Percentiles rank a stretch among this genome's conserved stretches.
phyloP scores from a whole-genome alignment of 2,113 vertebrate genomes.

The Mormoops blainvillei region DNA sequence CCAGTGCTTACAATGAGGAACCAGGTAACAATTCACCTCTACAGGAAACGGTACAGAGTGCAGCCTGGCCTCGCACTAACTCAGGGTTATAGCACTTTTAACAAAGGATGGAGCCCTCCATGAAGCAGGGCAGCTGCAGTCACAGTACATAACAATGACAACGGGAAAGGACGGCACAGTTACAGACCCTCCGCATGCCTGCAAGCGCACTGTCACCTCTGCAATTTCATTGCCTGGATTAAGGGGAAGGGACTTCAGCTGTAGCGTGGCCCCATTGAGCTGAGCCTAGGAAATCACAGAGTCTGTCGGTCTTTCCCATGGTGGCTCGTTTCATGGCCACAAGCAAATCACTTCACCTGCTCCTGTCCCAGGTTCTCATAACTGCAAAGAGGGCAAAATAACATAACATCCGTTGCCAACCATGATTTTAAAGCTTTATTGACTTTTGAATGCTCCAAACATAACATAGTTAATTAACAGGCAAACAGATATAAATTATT shows the following conservation, averaged over 20 bases:
- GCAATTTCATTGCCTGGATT: constrained; percentile 18
- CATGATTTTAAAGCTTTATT: background rate
- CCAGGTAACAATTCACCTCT: background rate
- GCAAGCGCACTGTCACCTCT: background rate
- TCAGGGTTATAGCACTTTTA: background rate
- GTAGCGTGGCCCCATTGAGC: background rate
- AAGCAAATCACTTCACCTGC: constrained; percentile 35
- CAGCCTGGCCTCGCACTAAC: background rate
- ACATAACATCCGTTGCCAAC: background rate
- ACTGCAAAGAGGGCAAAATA: background rate
- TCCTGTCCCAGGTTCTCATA: background rate
- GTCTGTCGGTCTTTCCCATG: background rate
- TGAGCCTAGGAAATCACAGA: background rate
- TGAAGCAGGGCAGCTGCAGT: background rate
- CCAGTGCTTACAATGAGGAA: background rate
- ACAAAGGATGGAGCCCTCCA: background rate
- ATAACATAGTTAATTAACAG: background rate
- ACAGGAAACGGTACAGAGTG: background rate
- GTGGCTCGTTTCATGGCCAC: background rate
- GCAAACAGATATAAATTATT: background rate
- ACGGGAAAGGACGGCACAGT: background rate
- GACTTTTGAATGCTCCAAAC: background rate
- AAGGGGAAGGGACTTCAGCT: background rate
- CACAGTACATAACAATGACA: background rate
- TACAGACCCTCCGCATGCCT: background rate